Percentiles rank a stretch among this genome's conserved stretches.
These are phyloP conservation scores for Esox niger DNA, from an alignment of 2,113 vertebrate species.

Conservation along the genomic window DNA sequence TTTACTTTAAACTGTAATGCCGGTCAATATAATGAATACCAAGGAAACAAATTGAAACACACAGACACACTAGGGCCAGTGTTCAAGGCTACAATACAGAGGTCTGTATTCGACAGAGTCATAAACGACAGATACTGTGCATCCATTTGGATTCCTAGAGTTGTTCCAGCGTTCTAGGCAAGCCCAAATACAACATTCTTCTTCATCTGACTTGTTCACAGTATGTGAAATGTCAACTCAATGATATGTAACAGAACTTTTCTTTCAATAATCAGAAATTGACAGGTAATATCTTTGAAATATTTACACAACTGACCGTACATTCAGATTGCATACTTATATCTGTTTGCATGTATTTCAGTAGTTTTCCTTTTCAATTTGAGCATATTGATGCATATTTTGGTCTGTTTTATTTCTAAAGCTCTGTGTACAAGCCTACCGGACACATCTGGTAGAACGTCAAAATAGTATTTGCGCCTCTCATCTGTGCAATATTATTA, in stretches of 20 bases:
- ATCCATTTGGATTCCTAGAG: too few relatives aligned
- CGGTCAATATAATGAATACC: too few relatives aligned
- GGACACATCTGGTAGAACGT: conserved; percentile 14
- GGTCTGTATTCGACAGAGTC: too few relatives aligned
- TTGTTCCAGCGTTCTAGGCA: background rate
- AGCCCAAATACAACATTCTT: background rate
- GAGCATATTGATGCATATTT: conserved; percentile 23
- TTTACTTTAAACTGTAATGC: background rate
- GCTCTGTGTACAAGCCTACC: conserved; percentile 27
- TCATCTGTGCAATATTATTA: conserved; percentile 54
- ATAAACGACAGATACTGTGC: too few relatives aligned
- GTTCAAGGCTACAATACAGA: too few relatives aligned
- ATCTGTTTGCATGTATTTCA: conserved; percentile 28
- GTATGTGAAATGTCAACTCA: background rate
- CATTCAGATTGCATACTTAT: conserved; percentile 7
- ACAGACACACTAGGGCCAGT: too few relatives aligned
- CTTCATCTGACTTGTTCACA: background rate
- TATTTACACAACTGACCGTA: conserved; percentile 28
- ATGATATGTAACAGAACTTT: background rate
- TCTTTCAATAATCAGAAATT: too few relatives aligned
- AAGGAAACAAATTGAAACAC: too few relatives aligned
- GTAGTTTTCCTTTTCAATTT: conserved; percentile 16
- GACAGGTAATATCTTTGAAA: background rate
- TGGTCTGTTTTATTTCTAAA: conserved; percentile 21
- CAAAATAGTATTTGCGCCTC: conserved; percentile 40